Conservation (phyloP, 2,113 vertebrate genomes). For the Mugil cephalus region DNA sequence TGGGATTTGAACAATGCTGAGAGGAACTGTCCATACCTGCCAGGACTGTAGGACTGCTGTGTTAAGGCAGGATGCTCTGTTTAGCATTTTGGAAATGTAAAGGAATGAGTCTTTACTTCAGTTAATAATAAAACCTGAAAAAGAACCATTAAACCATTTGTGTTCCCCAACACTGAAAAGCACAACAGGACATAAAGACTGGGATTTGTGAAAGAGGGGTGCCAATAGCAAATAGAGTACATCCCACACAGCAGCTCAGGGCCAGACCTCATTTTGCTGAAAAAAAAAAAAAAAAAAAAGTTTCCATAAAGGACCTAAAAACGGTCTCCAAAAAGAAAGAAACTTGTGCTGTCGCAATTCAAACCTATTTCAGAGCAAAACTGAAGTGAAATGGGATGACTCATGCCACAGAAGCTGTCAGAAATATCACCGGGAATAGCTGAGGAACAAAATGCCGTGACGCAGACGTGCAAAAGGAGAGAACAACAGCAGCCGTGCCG, state of each 20-base stretch:
- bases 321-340: constrained; percentile 28
- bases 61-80: constrained; percentile 41
- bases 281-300: too few species aligned
- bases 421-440: constrained; percentile 55
- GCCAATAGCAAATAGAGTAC: constrained; percentile 14
- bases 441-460: constrained; percentile 56
- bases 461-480: constrained; percentile 46
- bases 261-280: constrained; percentile 35
- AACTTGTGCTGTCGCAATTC: constrained; percentile 51
- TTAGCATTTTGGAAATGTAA: constrained; percentile 30
- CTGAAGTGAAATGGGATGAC: constrained; percentile 53
- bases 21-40: constrained; percentile 52
- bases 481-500: constrained; percentile 41
- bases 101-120: constrained; percentile 20
- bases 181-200: constrained; percentile 19
- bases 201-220: constrained; percentile 24
- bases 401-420: constrained; percentile 56
- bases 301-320: constrained; percentile 47
- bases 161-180: constrained; percentile 1
- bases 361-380: constrained; percentile 63
- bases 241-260: constrained; percentile 35
- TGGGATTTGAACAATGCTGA: constrained; percentile 72
- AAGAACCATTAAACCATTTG: background rate
- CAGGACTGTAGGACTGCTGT: constrained; percentile 44
- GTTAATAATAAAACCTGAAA: background rate